Conservation (phyloP, 2,797 vertebrate genomes). For the Arnoldichthys spilopterus region DNA sequence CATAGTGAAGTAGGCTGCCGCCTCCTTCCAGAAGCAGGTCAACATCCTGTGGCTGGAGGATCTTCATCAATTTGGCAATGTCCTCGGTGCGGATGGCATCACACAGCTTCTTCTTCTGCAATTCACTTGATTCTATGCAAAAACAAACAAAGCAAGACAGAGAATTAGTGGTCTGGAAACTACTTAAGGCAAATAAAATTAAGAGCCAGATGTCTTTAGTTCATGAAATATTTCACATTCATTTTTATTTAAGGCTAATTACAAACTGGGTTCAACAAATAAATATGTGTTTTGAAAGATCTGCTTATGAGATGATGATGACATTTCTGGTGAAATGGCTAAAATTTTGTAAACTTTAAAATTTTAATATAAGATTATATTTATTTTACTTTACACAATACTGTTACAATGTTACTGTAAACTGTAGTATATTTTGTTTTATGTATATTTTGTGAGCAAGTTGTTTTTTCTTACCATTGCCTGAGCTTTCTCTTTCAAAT, state of each 20-base stretch:
- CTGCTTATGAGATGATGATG: too few species aligned
- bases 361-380: too few species aligned
- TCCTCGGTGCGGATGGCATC: constrained; percentile 92
- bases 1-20: constrained; percentile 89
- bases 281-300: too few species aligned
- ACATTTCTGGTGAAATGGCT: too few species aligned
- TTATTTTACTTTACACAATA: too few species aligned
- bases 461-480: constrained; percentile 76
- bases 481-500: constrained; percentile 90
- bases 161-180: neutral
- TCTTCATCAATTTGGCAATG: constrained; percentile 94
- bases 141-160: neutral
- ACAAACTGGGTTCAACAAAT: too few species aligned
- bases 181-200: neutral
- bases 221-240: neutral
- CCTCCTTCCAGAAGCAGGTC: constrained; percentile 90
- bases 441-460: neutral
- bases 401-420: too few species aligned
- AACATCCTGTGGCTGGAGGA: constrained; percentile 96
- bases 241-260: too few species aligned
- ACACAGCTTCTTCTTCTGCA: constrained; percentile 91
- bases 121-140: constrained; percentile 85
- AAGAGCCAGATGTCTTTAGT: neutral
- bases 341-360: too few species aligned
- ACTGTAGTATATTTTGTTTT: too few species aligned